Conservation (phyloP, 2,113 vertebrate species). For the Corapipo altera region DNA sequence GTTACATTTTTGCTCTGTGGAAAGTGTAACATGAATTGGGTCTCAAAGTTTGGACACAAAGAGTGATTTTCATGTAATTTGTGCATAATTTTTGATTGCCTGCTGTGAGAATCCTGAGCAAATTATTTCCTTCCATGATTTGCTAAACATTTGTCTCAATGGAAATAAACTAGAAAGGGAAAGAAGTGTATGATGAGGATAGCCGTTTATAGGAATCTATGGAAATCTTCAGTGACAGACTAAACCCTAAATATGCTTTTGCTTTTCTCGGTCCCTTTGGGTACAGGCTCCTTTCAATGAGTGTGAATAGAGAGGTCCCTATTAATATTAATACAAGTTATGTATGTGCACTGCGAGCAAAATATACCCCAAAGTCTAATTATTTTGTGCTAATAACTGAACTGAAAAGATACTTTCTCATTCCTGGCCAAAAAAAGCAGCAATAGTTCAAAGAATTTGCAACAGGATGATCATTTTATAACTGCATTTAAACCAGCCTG, state of each 20-base stretch:
- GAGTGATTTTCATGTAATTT: neutral
- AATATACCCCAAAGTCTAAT: slow-evolving; percentile 30
- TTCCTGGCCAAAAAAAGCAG: neutral
- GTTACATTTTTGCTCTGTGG: neutral
- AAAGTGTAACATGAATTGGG: neutral
- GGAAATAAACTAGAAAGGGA: neutral
- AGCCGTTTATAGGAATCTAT: neutral
- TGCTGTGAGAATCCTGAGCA: neutral
- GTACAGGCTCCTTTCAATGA: neutral
- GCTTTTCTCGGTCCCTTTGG: neutral
- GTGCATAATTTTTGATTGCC: neutral
- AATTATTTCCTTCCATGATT: neutral
- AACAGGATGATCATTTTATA: neutral
- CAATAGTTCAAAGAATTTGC: neutral
- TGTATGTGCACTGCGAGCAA: neutral
- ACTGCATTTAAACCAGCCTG: neutral
- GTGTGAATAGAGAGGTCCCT: neutral
- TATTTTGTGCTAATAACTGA: slow-evolving; percentile 56
- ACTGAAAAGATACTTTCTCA: neutral
- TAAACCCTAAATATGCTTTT: neutral
- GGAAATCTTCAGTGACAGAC: neutral
- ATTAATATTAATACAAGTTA: slow-evolving; percentile 12
- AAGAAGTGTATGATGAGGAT: neutral
- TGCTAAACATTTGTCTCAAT: neutral
- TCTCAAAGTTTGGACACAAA: neutral